Base-by-base conservation (phyloP, 2,888 invertebrate species). In the Dilophus febrilis region DNA sequence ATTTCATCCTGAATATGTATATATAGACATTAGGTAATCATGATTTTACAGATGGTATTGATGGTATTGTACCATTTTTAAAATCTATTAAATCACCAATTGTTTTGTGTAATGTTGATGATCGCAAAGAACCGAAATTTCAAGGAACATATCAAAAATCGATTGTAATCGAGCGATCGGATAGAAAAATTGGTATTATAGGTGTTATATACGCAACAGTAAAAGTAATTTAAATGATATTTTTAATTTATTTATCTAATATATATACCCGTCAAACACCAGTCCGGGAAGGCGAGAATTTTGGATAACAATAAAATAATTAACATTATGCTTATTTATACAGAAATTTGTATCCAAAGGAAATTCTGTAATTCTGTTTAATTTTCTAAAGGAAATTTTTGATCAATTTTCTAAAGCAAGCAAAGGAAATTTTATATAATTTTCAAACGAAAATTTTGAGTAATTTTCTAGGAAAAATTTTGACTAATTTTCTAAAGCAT, bases 311-410 rank as follows among this genome's bases (percentile, higher is more conserved):
- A n/a, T n/a, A n/a, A n/a, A n/a, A n/a, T n/a, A n/a, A n/a, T n/a
- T n/a, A n/a, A 87, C 90, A 56, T 88, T 90, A 77, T 7, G 66
- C 69, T 1, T 88, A 88, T 60, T 86, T 86, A 1, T 74, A 77
- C 0, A 66, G 79, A 1, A 68, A 78, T 6, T 66, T 64, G 12
- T 22, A 22, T 6, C 22, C 22, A 4, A 22, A 22, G 22, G 5
- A 22, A 8, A 22, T 22, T 6, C 4, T 22, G 8, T 22, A 6
- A 22, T 8, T 22, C 5, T 22, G 22, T 22, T 4, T 8, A 22
- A 22, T 22, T 22, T 4, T 22, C 8, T 4, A 22, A 22, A 6
- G 8, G 4, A 6, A 22, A 22, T 22, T 22, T 6, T 6, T 22
- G 22, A 22, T 22, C 4, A 6, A 6, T 22, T 22, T 22, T 22